Evolutionary conservation across 2,888 invertebrate species (phyloP), one percentile per base, ranked within the genome.

Genomic region (Proisotoma minuta): DNA sequence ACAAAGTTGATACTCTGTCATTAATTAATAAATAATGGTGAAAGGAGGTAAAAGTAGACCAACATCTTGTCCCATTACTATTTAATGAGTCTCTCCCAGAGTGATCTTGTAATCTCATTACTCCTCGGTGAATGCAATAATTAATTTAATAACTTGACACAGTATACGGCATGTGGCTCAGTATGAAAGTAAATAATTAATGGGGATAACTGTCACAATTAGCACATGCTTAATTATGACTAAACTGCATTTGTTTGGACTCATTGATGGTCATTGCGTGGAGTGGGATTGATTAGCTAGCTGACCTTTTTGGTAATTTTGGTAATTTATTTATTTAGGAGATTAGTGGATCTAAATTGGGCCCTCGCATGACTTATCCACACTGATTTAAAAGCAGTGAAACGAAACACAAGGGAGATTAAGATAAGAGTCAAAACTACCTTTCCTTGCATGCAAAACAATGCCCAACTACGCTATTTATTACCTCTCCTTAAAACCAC

Each of bases 221-320:
- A 43, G 43, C 43, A 43, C 43, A 43, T 43, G 43, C 5, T 43
- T 43, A 43, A 43, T 43, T 43, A 43, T 43, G 43, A 18, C 20
- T 43, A 43, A 43, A 43, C 43, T 43, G 43, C 18, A n/a, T 43
- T n/a, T n/a, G n/a, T n/a, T n/a, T n/a, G n/a, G n/a, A n/a, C 18
- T n/a, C 43, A 20, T 43, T 43, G 43, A 18, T 43, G 43, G 20
- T 20, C 18, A 43, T 15, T 43, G 20, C 15, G 20, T n/a, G 18
- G 18, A 43, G 18, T 43, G 43, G 43, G 43, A 43, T 43, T 43
- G 43, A 43, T 43, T 43, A 43, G 18, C 20, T 43, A 43, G 43
- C 43, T 43, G 43, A 43, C 43, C 43, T 43, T 43, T 43, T 43
- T 43, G 43, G 43, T 43, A 43, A 43, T 43, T n/a, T 43, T 43